Evolutionary conservation across 2,888 invertebrate genomes (phyloP).

Genomic region (Tromatobia lineatoria): DNA sequence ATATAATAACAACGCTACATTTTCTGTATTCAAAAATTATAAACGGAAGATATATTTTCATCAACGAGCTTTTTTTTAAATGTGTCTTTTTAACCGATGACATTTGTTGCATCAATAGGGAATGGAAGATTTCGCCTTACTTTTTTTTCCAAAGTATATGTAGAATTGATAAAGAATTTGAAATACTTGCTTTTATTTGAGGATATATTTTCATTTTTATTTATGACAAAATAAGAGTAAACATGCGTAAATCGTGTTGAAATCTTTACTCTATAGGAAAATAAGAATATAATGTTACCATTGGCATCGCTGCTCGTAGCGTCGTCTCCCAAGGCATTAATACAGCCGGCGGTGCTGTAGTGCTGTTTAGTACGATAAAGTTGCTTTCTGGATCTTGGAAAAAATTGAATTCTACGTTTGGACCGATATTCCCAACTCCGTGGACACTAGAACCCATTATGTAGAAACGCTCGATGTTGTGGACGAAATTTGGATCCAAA

Average conservation of each 20-base stretch:
- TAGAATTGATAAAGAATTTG: too few species aligned
- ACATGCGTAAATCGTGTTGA: not conserved
- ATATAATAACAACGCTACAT: too few species aligned
- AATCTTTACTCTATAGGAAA: not conserved
- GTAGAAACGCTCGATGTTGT: slow-evolving; percentile 78
- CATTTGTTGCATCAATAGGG: too few species aligned
- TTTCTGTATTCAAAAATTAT: too few species aligned
- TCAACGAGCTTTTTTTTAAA: too few species aligned
- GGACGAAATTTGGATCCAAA: slow-evolving; percentile 81
- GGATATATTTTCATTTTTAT: too few species aligned
- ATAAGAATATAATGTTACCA: slow-evolving; percentile 74
- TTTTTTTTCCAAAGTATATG: too few species aligned
- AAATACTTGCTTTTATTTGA: too few species aligned
- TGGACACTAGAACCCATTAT: slow-evolving; percentile 83
- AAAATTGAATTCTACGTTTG: slow-evolving; percentile 88
- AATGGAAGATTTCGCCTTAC: too few species aligned
- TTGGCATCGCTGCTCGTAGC: slow-evolving; percentile 66
- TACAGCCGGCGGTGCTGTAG: slow-evolving; percentile 80
- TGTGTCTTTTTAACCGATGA: too few species aligned
- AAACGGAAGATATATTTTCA: too few species aligned
- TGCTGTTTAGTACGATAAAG: slow-evolving; percentile 85
- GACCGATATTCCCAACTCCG: slow-evolving; percentile 81
- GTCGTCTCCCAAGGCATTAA: slow-evolving; percentile 87
- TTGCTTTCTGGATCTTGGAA: slow-evolving; percentile 88
- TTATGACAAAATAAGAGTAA: too few species aligned